These are phyloP conservation scores for Karalla daura DNA, from an alignment of 2,797 vertebrate species.

Conservation along the genomic window DNA sequence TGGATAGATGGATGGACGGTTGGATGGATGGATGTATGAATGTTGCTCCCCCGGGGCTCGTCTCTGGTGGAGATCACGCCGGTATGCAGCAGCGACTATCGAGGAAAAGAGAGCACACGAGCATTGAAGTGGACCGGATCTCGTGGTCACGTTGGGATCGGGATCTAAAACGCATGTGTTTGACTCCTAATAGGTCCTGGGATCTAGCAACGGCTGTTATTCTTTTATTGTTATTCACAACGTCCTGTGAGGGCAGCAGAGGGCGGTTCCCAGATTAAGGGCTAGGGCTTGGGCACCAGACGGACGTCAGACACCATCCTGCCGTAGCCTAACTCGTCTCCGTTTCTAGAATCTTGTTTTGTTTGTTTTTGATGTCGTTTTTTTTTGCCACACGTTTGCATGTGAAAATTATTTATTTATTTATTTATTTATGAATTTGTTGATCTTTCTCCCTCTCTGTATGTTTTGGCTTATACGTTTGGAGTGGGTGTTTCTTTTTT, in stretches of 20 bases:
- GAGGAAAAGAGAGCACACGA: conserved; percentile 21
- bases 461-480: conserved; percentile 50
- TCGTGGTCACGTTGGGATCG: not conserved
- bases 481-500: no score
- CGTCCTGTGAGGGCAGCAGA: conserved; percentile 35
- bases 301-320: conserved; percentile 21
- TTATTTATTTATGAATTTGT: conserved; percentile 47
- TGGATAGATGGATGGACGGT: no score
- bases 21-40: conserved; percentile 55
- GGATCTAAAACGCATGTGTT: conserved; percentile 50
- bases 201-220: conserved; percentile 61
- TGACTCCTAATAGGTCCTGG: conserved; percentile 39
- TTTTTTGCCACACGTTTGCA: conserved; percentile 51
- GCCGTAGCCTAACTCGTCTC: conserved; percentile 23
- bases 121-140: conserved; percentile 2
- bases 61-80: conserved; percentile 18
- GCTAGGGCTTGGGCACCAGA: conserved; percentile 52
- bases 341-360: conserved; percentile 36
- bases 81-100: conserved; percentile 2
- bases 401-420: conserved; percentile 50
- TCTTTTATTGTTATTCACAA: conserved; percentile 15
- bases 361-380: conserved; percentile 33
- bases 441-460: conserved; percentile 37
- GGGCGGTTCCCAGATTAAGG: conserved; percentile 52
- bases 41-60: conserved; percentile 37